These are phyloP conservation scores for Hippopotamyrus pictus DNA, from an alignment of 2,797 vertebrate genomes.

Conservation along the genomic window DNA sequence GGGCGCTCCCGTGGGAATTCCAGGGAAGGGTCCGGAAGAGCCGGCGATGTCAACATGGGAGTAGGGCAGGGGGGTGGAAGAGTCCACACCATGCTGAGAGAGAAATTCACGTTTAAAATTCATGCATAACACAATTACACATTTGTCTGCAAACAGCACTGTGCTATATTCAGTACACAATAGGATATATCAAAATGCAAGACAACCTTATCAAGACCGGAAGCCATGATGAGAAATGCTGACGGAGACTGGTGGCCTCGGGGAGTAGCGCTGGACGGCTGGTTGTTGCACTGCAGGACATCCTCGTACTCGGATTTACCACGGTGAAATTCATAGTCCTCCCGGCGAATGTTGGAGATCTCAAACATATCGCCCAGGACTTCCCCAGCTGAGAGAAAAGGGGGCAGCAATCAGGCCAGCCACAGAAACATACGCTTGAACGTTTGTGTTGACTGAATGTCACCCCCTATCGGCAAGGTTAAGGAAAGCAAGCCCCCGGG, in stretches of 20 bases:
- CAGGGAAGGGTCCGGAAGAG: constrained; percentile 71
- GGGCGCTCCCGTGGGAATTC: constrained; percentile 70
- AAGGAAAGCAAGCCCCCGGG: not conserved
- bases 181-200: not conserved
- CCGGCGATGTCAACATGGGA: constrained; percentile 74
- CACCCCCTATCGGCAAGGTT: not conserved
- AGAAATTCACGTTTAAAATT: not conserved
- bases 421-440: not conserved
- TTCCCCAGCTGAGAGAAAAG: constrained; percentile 58
- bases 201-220: constrained; percentile 68
- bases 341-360: constrained; percentile 67
- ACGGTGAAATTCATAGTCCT: constrained; percentile 73
- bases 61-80: constrained; percentile 57
- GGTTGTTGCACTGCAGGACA: constrained; percentile 69
- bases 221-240: constrained; percentile 74
- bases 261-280: constrained; percentile 64
- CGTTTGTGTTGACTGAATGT: not conserved
- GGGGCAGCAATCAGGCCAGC: not conserved
- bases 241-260: constrained; percentile 72
- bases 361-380: constrained; percentile 67
- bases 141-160: not conserved
- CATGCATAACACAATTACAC: not conserved
- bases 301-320: constrained; percentile 76
- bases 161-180: not conserved
- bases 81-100: constrained; percentile 64